Conservation (phyloP, 2,888 invertebrate genomes). For the Xylota sylvarum region DNA sequence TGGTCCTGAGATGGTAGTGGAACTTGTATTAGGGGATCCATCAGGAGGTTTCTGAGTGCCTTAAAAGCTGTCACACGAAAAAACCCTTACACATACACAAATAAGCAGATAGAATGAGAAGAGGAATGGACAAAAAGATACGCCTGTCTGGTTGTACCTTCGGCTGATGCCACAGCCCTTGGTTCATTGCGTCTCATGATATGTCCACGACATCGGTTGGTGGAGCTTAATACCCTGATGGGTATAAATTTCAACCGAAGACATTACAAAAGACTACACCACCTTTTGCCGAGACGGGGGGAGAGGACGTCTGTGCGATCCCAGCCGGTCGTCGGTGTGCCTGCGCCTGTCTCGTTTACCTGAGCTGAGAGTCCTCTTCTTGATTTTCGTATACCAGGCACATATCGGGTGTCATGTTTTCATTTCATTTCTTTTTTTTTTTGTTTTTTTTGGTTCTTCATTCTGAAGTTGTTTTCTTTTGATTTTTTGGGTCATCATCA, state of each 20-base stretch:
- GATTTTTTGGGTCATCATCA: constrained; percentile 47
- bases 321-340: constrained; percentile 19
- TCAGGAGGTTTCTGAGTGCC: background rate
- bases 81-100: constrained; percentile 9
- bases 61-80: constrained; percentile 57
- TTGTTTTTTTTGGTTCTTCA: constrained; percentile 13
- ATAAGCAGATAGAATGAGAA: background rate
- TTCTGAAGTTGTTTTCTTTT: constrained; percentile 19
- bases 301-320: constrained; percentile 5
- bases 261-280: constrained; percentile 77
- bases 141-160: constrained; percentile 65
- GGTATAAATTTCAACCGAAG: constrained; percentile 73
- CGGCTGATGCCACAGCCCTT: constrained; percentile 53
- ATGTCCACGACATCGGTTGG: constrained; percentile 53
- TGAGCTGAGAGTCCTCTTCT: constrained; percentile 37
- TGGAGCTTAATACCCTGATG: constrained; percentile 61
- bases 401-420: constrained; percentile 76
- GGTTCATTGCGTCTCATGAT: constrained; percentile 67
- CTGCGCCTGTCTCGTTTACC: constrained; percentile 47
- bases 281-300: constrained; percentile 62
- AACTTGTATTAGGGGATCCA: constrained; percentile 36
- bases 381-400: constrained; percentile 65
- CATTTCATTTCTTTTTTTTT: constrained; percentile 47
- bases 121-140: constrained; percentile 49
- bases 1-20: constrained; percentile 40